Evolutionary conservation across 2,888 invertebrate genomes (phyloP).

Genomic region (Didymodactylos carnosus): DNA sequence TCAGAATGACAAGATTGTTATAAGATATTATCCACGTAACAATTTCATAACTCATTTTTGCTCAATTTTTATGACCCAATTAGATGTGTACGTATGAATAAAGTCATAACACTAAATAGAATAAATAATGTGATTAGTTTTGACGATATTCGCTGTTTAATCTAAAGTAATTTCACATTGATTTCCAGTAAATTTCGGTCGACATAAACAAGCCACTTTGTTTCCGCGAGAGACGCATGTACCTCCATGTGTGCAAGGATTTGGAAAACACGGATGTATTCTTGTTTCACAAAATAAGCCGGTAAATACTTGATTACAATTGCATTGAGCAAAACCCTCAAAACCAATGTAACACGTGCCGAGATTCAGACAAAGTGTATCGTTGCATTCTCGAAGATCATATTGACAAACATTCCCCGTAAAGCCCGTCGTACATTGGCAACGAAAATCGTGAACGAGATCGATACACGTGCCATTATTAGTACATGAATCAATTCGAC

Average conservation of each 20-base stretch:
- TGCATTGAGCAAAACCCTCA: not conserved
- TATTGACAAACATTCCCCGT: conserved; percentile 4
- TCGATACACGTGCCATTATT: conserved; percentile 13
- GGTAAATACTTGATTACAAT: not conserved
- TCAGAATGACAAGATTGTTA: too few relatives aligned
- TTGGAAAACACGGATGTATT: conserved; percentile 5
- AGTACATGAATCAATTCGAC: conserved; percentile 4
- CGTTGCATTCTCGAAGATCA: not conserved
- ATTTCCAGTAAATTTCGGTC: conserved; percentile 2
- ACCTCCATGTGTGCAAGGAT: conserved; percentile 9
- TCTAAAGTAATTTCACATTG: not conserved
- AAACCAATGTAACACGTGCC: not conserved
- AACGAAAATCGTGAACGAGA: conserved; percentile 2
- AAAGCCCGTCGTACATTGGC: conserved; percentile 6
- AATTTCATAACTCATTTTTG: too few relatives aligned
- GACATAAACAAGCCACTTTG: conserved; percentile 4
- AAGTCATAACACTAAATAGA: too few relatives aligned
- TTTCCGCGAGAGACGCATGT: conserved; percentile 3
- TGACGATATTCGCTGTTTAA: too few relatives aligned
- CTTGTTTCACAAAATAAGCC: not conserved
- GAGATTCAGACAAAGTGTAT: not conserved
- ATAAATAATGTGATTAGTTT: too few relatives aligned
- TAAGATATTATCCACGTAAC: too few relatives aligned
- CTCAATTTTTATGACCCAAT: not conserved
- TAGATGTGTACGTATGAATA: not conserved